Conservation (phyloP, 2,797 vertebrate genomes). For the Gambusia yucatana region DNA sequence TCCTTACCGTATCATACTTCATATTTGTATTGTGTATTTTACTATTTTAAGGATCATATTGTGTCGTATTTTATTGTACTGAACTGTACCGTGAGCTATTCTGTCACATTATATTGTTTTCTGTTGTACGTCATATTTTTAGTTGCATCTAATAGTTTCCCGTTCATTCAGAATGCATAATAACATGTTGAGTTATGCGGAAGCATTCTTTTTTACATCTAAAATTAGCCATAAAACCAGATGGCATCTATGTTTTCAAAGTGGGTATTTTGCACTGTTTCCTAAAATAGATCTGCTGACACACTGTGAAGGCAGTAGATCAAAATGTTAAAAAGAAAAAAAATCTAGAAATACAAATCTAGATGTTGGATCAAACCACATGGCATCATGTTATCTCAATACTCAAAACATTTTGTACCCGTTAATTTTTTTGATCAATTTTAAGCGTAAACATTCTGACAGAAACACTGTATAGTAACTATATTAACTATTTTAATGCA, state of each 20-base stretch:
- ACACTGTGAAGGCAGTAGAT: not conserved
- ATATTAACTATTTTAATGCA: not conserved
- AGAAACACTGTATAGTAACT: not conserved
- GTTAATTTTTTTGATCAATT: not conserved
- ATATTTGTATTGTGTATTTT: not conserved
- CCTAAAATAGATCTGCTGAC: not conserved
- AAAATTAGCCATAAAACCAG: not conserved
- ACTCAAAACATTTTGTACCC: not conserved
- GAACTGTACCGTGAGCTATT: not conserved
- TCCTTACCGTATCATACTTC: not conserved
- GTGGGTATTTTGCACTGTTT: not conserved
- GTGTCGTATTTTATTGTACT: not conserved
- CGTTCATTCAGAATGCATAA: not conserved
- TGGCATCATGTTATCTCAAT: not conserved
- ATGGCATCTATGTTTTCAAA: not conserved
- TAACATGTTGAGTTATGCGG: not conserved
- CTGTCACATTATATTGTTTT: not conserved
- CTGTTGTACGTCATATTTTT: not conserved
- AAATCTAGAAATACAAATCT: not conserved
- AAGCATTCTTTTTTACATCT: not conserved
- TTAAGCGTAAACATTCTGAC: not conserved
- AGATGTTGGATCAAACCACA: not conserved
- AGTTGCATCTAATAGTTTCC: not conserved
- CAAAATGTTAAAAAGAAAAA: not conserved
- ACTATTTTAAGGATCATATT: not conserved